These are phyloP conservation scores for Cercocebus atys DNA, from an alignment of 2,113 vertebrate genomes.

Conservation along the genomic window DNA sequence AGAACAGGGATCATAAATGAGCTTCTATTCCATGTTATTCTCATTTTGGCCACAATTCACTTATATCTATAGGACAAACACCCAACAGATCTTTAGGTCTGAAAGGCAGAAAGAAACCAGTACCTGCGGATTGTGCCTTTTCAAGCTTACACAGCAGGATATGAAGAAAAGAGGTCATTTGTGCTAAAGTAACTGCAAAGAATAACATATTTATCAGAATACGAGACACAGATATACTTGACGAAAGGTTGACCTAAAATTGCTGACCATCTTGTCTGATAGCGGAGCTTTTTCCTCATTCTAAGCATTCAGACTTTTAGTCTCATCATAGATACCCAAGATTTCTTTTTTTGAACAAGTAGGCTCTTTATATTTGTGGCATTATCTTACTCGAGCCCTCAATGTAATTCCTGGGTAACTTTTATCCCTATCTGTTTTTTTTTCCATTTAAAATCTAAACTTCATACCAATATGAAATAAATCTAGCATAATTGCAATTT, in stretches of 20 bases:
- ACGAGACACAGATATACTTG: constrained; percentile 36
- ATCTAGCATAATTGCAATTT: not conserved
- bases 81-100: constrained; percentile 8
- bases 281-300: not conserved
- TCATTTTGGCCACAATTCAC: constrained; percentile 55
- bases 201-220: constrained; percentile 58
- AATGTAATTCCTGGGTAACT: not conserved
- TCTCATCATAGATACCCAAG: not conserved
- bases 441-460: not conserved
- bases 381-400: not conserved
- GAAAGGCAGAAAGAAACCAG: constrained; percentile 39
- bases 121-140: constrained; percentile 31
- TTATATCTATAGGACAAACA: not conserved
- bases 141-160: constrained; percentile 63
- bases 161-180: constrained; percentile 66
- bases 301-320: not conserved
- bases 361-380: not conserved
- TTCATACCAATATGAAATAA: not conserved
- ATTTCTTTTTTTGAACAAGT: not conserved
- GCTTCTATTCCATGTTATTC: constrained; percentile 1
- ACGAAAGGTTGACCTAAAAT: constrained; percentile 51
- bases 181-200: constrained; percentile 56
- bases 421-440: not conserved
- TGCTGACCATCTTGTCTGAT: not conserved
- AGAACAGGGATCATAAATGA: constrained; percentile 41